Conservation (phyloP, 2,797 vertebrate species). For the Myotis daubentonii region DNA sequence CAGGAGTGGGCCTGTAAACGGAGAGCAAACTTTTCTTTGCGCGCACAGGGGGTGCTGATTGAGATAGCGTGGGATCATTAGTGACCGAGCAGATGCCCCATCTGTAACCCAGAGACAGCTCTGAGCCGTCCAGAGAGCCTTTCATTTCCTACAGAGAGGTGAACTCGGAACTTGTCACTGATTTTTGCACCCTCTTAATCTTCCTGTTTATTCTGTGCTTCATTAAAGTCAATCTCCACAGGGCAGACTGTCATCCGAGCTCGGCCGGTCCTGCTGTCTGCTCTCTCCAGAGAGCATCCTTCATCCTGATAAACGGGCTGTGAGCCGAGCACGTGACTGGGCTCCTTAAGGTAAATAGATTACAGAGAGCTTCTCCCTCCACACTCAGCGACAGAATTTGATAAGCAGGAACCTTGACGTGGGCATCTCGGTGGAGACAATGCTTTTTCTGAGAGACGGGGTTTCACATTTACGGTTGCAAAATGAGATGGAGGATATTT, state of each 20-base stretch:
- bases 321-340: conserved; percentile 78
- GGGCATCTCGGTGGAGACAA: conserved; percentile 61
- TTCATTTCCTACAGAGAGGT: conserved; percentile 75
- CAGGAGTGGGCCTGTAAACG: conserved; percentile 1
- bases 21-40: conserved; percentile 52
- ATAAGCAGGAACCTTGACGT: conserved; percentile 68
- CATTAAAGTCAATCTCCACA: conserved; percentile 87
- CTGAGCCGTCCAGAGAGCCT: conserved; percentile 73
- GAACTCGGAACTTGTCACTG: conserved; percentile 84
- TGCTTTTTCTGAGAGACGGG: conserved; percentile 44
- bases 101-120: conserved; percentile 75
- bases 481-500: conserved; percentile 31
- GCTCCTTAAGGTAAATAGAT: conserved; percentile 83
- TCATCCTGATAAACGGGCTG: conserved; percentile 87
- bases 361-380: conserved; percentile 67
- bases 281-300: conserved; percentile 84
- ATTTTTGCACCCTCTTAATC: conserved; percentile 85
- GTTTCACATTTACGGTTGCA: conserved; percentile 49
- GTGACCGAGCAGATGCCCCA: conserved; percentile 62
- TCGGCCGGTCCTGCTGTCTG: conserved; percentile 80
- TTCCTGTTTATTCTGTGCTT: conserved; percentile 88
- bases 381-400: conserved; percentile 64
- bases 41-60: background rate
- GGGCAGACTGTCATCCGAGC: conserved; percentile 84
- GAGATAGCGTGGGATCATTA: conserved; percentile 59